phyloP scores from a whole-genome alignment of 2,888 invertebrate species.

The Aspidiotus rigidus region DNA sequence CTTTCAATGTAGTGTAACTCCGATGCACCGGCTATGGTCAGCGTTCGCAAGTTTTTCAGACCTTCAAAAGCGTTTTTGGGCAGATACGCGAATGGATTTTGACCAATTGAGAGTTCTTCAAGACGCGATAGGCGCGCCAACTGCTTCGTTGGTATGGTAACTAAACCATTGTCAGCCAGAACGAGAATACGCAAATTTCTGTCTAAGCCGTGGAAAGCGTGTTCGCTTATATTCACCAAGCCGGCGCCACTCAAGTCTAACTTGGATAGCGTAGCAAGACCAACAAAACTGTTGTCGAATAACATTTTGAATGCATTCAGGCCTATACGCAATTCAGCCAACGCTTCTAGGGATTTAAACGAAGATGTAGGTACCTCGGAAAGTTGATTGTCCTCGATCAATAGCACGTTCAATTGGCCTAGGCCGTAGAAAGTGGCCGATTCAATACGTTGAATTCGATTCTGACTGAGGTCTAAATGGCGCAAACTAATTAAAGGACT shows the following conservation, averaged over 20 bases:
- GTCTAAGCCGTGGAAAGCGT: slow-evolving; percentile 61
- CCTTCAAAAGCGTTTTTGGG: slow-evolving; percentile 65
- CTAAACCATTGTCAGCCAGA: slow-evolving; percentile 68
- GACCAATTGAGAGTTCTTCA: slow-evolving; percentile 72
- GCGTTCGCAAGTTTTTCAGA: slow-evolving; percentile 61
- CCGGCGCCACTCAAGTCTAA: slow-evolving; percentile 73
- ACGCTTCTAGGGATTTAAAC: slow-evolving; percentile 61
- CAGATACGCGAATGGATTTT: slow-evolving; percentile 65
- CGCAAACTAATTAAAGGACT: slow-evolving; percentile 64
- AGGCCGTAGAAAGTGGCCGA: slow-evolving; percentile 66
- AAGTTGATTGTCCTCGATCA: slow-evolving; percentile 74
- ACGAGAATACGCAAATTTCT: slow-evolving; percentile 66
- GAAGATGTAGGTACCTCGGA: slow-evolving; percentile 65
- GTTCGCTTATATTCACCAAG: slow-evolving; percentile 64
- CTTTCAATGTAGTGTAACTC: slow-evolving; percentile 62
- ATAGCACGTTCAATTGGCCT: slow-evolving; percentile 64
- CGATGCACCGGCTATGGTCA: slow-evolving; percentile 71
- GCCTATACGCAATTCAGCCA: slow-evolving; percentile 76
- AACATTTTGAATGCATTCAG: slow-evolving; percentile 69
- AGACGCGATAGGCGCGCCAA: slow-evolving; percentile 60
- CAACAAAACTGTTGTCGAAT: slow-evolving; percentile 67
- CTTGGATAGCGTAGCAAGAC: slow-evolving; percentile 62
- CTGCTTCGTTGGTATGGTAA: slow-evolving; percentile 64
- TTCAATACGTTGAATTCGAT: slow-evolving; percentile 71
- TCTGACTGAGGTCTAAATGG: slow-evolving; percentile 76